Percentiles rank a stretch among this genome's conserved stretches.
These are phyloP conservation scores for Lamprotornis superbus DNA, from an alignment of 2,113 vertebrate genomes.

Conservation along the genomic window DNA sequence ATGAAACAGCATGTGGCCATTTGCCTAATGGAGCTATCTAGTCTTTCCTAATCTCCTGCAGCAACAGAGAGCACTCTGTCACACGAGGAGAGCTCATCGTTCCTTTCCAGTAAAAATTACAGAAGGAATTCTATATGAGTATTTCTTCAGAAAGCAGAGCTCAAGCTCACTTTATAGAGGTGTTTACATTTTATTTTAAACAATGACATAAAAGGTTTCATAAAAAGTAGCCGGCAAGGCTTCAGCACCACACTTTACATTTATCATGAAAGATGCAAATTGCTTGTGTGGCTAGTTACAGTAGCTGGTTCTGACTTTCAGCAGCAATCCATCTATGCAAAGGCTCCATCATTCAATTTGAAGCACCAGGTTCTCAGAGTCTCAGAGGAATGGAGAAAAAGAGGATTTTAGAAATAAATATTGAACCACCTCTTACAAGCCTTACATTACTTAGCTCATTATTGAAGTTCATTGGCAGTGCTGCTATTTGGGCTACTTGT, in stretches of 20 bases:
- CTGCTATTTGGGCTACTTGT: not conserved
- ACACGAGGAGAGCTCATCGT: not conserved
- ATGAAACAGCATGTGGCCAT: not conserved
- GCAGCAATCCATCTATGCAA: not conserved
- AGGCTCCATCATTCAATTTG: not conserved
- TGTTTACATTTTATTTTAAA: not conserved
- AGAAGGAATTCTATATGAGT: not conserved
- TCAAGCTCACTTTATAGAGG: not conserved
- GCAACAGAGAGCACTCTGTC: not conserved
- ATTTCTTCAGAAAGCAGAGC: not conserved
- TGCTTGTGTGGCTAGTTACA: not conserved
- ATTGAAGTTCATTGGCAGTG: not conserved
- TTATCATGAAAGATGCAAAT: not conserved
- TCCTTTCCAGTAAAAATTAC: conserved; percentile 11
- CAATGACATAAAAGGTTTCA: not conserved
- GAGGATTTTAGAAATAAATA: not conserved
- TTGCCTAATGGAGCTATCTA: not conserved
- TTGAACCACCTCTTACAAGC: not conserved
- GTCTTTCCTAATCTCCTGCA: not conserved
- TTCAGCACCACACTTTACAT: not conserved
- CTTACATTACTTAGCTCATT: not conserved
- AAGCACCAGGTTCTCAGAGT: not conserved
- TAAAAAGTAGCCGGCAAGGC: not conserved
- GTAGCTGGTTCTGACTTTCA: not conserved
- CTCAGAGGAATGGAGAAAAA: not conserved